phyloP scores from a whole-genome alignment of 2,113 vertebrate genomes.

The Falcunculus frontatus region DNA sequence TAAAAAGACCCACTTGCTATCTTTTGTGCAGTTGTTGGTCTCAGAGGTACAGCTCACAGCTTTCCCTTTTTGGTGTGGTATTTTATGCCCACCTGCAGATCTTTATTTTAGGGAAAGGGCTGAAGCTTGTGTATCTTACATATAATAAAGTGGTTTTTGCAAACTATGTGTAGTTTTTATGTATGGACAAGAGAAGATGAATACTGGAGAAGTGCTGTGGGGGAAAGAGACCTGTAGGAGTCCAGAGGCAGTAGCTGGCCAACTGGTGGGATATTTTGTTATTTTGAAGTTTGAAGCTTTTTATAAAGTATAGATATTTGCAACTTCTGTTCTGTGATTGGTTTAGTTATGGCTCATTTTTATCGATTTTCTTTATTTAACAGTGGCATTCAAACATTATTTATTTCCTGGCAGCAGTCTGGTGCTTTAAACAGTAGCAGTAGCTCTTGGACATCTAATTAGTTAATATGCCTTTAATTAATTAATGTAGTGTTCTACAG shows the following conservation, averaged over 20 bases:
- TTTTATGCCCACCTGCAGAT: not conserved
- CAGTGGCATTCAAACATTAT: not conserved
- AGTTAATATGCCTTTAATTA: not conserved
- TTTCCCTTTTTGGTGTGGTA: not conserved
- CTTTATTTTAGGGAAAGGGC: not conserved
- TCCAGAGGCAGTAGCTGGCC: not conserved
- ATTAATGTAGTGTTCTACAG: not conserved
- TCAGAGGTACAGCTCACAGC: not conserved
- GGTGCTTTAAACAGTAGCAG: not conserved
- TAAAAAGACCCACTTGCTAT: fast-evolving
- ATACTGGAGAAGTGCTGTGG: not conserved
- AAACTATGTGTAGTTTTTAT: not conserved
- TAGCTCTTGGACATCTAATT: not conserved
- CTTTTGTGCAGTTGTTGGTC: not conserved
- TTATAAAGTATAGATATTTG: not conserved
- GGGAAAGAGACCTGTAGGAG: not conserved
- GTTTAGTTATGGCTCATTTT: not conserved
- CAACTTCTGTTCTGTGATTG: not conserved
- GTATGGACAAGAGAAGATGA: not conserved
- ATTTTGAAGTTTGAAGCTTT: not conserved
- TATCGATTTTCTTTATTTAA: not conserved
- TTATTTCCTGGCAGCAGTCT: not conserved
- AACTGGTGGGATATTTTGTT: not conserved
- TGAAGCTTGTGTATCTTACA: not conserved
- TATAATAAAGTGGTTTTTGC: not conserved